Evolutionary conservation across 1,140 invertebrate species (phyloP).

Genomic region (Apis cerana): DNA sequence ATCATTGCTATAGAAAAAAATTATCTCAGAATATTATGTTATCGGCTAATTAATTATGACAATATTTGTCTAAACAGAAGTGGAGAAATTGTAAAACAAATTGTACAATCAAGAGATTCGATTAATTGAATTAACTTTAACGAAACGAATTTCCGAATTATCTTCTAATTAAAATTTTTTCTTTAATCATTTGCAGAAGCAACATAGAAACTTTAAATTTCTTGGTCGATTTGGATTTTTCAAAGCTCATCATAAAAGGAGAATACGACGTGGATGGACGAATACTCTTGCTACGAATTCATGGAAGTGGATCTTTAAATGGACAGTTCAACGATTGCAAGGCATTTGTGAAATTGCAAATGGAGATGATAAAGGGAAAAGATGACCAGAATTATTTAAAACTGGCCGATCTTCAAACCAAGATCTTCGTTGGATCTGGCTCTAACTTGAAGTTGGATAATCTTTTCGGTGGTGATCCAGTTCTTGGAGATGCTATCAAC

Average conservation of each 20-base stretch:
- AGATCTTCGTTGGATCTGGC: conserved; percentile 83
- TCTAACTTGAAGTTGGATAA: conserved; percentile 82
- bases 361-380: conserved; percentile 70
- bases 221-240: conserved; percentile 81
- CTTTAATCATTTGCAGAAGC: conserved; percentile 70
- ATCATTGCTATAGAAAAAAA: too few species aligned
- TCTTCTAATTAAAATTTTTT: too few species aligned
- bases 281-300: conserved; percentile 83
- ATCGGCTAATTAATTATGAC: too few species aligned
- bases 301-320: conserved; percentile 83
- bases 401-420: conserved; percentile 81
- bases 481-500: conserved; percentile 83
- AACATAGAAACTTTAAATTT: conserved; percentile 79
- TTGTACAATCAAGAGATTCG: too few species aligned
- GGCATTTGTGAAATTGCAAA: conserved; percentile 80
- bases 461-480: conserved; percentile 83
- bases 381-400: conserved; percentile 82
- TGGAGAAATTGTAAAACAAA: too few species aligned
- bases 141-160: too few species aligned
- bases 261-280: conserved; percentile 84
- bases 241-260: conserved; percentile 82
- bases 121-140: too few species aligned
- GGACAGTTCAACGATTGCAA: conserved; percentile 84
- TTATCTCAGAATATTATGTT: too few species aligned
- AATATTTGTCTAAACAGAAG: too few species aligned